A percentile compares a stretch with the other conserved stretches of the same genome.
Conservation (phyloP, 2,797 vertebrate genomes). For the Pangasius mekongensis region DNA sequence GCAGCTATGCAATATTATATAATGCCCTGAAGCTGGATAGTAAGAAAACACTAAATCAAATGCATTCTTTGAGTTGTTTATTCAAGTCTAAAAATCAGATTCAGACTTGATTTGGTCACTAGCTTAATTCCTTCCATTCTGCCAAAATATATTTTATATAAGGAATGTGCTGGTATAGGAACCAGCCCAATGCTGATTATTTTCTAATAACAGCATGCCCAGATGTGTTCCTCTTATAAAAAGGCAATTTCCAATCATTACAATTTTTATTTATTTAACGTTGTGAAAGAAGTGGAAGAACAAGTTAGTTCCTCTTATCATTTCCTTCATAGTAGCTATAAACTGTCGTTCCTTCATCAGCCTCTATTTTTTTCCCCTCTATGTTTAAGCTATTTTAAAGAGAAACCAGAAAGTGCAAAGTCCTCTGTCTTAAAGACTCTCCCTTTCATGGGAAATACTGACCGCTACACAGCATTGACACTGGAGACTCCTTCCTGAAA, state of each 20-base stretch:
- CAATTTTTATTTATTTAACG: neutral
- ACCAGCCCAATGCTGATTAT: no score
- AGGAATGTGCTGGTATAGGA: no score
- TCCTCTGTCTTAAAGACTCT: no score
- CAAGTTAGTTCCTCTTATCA: neutral
- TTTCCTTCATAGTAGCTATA: neutral
- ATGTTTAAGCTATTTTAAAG: no score
- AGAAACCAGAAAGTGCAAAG: no score
- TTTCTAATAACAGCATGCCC: no score
- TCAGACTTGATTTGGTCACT: neutral
- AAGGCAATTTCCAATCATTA: neutral
- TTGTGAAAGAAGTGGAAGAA: neutral
- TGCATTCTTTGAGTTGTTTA: neutral
- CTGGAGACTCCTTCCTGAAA: no score
- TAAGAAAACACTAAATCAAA: neutral
- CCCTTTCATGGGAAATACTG: no score
- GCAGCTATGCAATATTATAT: neutral
- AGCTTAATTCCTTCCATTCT: neutral
- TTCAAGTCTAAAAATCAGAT: neutral
- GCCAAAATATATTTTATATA: neutral
- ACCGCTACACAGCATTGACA: no score
- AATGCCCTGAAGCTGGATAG: no score
- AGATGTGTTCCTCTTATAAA: neutral
- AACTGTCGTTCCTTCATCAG: no score
- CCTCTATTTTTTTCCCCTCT: no score